These are phyloP conservation scores for Nixonia krombeini DNA, from an alignment of 1,140 invertebrate genomes.

Conservation along the genomic window DNA sequence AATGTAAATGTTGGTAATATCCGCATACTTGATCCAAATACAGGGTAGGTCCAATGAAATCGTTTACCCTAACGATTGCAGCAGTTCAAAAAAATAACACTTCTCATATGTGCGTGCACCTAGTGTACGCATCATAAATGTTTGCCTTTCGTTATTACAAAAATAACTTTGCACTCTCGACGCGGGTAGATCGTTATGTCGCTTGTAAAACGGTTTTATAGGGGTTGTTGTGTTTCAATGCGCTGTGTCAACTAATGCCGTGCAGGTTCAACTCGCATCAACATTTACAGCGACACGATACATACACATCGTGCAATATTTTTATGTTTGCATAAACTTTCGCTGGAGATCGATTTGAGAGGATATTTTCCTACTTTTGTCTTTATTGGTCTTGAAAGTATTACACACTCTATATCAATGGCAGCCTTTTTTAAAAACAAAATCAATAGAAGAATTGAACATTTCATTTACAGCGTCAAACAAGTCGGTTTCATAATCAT, in stretches of 20 bases:
- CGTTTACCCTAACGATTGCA: constrained; percentile 5
- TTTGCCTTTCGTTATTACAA: constrained; percentile 44
- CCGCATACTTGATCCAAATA: neutral
- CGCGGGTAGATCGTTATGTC: constrained; percentile 28
- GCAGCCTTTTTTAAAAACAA: constrained; percentile 1
- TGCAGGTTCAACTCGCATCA: neutral
- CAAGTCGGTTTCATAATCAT: constrained; percentile 9
- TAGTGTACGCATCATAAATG: constrained; percentile 30
- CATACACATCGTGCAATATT: constrained; percentile 18
- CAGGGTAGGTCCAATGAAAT: neutral
- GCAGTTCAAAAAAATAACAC: constrained; percentile 9
- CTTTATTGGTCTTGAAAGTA: constrained; percentile 34
- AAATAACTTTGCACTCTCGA: constrained; percentile 42
- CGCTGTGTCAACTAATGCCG: constrained; percentile 29
- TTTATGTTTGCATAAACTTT: constrained; percentile 41
- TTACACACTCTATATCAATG: constrained; percentile 24
- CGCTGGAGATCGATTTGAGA: constrained; percentile 13
- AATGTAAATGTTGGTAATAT: neutral
- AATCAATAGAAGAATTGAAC: constrained; percentile 32
- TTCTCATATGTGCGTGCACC: neutral
- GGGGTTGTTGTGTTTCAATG: constrained; percentile 36
- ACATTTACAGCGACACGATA: constrained; percentile 4
- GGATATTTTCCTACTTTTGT: constrained; percentile 13
- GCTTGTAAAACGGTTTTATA: constrained; percentile 45
- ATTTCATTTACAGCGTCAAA: constrained; percentile 19